phyloP scores from a whole-genome alignment of 2,888 invertebrate species.

The Dastarcus helophoroides region DNA sequence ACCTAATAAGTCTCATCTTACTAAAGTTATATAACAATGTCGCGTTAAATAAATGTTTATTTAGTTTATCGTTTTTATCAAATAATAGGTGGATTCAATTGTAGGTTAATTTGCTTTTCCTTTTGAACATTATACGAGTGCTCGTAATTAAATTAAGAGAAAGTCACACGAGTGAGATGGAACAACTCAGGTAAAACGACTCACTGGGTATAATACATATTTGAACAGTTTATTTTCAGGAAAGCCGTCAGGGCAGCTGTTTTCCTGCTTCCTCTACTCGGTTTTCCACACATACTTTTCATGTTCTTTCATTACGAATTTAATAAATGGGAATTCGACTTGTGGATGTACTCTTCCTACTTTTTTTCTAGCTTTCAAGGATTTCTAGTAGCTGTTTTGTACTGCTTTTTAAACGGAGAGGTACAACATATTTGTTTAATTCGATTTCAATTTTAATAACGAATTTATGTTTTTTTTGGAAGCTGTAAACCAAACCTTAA shows the following conservation, averaged over 20 bases:
- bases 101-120: conserved; percentile 66
- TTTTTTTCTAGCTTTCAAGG: conserved; percentile 79
- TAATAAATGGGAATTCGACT: conserved; percentile 56
- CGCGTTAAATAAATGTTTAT: no score
- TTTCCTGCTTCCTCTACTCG: conserved; percentile 66
- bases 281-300: conserved; percentile 56
- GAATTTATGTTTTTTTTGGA: no score
- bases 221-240: conserved; percentile 38
- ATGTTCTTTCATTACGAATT: conserved; percentile 58
- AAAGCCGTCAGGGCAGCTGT: conserved; percentile 73
- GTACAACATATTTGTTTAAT: no score
- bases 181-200: conserved; percentile 56
- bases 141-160: conserved; percentile 63
- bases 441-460: no score
- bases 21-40: no score
- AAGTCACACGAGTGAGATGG: conserved; percentile 61
- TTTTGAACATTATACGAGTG: conserved; percentile 69
- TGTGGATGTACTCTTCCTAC: conserved; percentile 71
- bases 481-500: no score
- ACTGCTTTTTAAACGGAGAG: conserved; percentile 77
- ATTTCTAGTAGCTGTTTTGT: conserved; percentile 65
- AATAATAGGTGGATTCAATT: conserved; percentile 21
- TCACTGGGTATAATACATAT: no score
- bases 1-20: no score
- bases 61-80: no score